Conservation (phyloP, 2,888 invertebrate genomes). For the Patella ulyssiponensis region DNA sequence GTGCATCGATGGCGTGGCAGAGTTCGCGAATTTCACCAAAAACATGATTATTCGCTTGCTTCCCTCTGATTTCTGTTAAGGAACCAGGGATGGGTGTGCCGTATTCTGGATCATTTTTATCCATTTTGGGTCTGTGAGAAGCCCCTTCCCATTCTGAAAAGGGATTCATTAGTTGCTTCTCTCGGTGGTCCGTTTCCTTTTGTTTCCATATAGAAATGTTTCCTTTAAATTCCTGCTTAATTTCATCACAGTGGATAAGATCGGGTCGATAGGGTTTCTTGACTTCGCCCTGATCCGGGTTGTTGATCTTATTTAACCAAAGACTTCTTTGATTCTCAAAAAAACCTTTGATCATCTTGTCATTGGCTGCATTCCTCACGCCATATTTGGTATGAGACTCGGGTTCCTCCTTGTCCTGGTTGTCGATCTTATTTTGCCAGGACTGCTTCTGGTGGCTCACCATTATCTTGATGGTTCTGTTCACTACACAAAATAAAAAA, state of each 20-base stretch:
- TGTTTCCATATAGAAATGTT: constrained; percentile 70
- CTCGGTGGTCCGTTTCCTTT: constrained; percentile 83
- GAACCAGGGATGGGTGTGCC: constrained; percentile 86
- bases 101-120: constrained; percentile 74
- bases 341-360: neutral
- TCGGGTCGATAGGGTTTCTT: neutral
- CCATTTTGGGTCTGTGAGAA: constrained; percentile 59
- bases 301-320: neutral
- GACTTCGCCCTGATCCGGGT: neutral
- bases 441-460: neutral
- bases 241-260: neutral
- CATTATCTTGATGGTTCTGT: too few species aligned
- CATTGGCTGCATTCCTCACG: neutral
- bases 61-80: constrained; percentile 88
- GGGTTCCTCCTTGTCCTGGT: neutral
- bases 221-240: neutral
- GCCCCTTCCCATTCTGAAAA: constrained; percentile 73
- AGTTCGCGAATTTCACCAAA: constrained; percentile 90
- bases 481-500: too few species aligned
- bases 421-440: neutral
- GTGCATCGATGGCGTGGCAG: constrained; percentile 87
- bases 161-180: constrained; percentile 87
- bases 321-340: neutral
- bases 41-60: constrained; percentile 88
- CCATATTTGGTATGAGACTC: neutral